Conservation (phyloP, 92 coral and sea anemone genomes). For the Phenganax marumi region DNA sequence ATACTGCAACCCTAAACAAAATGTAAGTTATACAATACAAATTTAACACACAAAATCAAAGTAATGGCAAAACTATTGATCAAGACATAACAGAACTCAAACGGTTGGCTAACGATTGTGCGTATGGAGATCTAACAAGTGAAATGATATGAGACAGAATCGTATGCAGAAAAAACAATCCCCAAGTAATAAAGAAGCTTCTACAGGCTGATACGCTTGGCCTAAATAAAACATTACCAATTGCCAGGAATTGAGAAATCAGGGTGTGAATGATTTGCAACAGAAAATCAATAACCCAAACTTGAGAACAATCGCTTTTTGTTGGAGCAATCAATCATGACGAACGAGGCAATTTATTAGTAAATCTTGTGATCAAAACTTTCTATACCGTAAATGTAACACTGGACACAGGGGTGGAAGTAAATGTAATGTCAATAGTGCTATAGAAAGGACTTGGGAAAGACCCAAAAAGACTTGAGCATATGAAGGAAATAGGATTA, state of each 20-base stretch:
- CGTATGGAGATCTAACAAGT: not conserved
- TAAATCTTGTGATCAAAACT: not conserved
- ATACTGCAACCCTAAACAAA: not conserved
- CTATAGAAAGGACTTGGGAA: not conserved
- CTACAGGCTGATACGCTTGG: not conserved
- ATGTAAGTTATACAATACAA: not conserved
- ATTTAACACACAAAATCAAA: no score
- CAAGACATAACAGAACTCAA: no score
- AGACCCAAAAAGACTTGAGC: not conserved
- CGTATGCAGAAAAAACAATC: not conserved
- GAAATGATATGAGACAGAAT: not conserved
- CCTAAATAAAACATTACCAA: not conserved
- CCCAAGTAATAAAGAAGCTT: not conserved
- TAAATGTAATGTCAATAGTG: not conserved
- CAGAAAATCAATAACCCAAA: not conserved
- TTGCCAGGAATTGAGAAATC: constrained; percentile 14
- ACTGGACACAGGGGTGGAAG: not conserved
- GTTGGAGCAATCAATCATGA: not conserved
- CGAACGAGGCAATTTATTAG: not conserved
- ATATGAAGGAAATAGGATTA: not conserved
- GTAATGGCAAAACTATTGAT: no score
- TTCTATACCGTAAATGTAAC: not conserved
- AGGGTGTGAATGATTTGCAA: constrained; percentile 2
- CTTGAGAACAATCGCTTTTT: not conserved
- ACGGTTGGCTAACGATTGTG: not conserved